A percentile compares a stretch with the other conserved stretches of the same genome.
Conservation (phyloP, 2,888 invertebrate genomes). For the Quadriops clusia region DNA sequence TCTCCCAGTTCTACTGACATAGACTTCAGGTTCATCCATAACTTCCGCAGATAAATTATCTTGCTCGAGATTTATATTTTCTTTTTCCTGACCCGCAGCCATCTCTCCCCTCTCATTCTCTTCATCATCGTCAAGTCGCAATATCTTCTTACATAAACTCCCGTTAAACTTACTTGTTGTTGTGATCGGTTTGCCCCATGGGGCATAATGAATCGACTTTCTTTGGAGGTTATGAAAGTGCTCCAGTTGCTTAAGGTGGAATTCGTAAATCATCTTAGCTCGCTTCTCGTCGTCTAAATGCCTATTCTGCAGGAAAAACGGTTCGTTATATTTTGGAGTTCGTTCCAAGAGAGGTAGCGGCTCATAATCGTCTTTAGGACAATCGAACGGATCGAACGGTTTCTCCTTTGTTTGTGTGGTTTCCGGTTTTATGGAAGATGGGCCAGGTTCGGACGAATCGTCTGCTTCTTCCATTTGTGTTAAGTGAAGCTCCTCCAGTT, state of each 20-base stretch:
- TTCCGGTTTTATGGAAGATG: neutral
- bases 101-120: constrained; percentile 5
- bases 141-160: constrained; percentile 9
- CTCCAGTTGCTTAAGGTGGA: constrained; percentile 10
- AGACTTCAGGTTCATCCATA: constrained; percentile 7
- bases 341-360: constrained; percentile 10
- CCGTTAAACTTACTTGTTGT: constrained; percentile 12
- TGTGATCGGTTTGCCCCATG: constrained; percentile 15
- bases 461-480: neutral
- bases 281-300: constrained; percentile 11
- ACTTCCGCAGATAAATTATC: neutral
- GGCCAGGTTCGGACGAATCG: constrained; percentile 3
- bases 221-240: constrained; percentile 12
- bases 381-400: constrained; percentile 12
- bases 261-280: constrained; percentile 11
- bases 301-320: constrained; percentile 12
- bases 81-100: constrained; percentile 3
- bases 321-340: constrained; percentile 12
- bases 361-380: constrained; percentile 11
- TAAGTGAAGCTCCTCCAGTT: neutral
- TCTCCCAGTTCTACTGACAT: constrained; percentile 11
- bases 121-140: constrained; percentile 5
- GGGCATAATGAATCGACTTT: constrained; percentile 10
- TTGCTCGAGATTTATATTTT: constrained; percentile 8
- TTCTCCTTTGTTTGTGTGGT: neutral